phyloP scores from a whole-genome alignment of 2,888 invertebrate genomes.

The Hirtodrosophila cameraria region DNA sequence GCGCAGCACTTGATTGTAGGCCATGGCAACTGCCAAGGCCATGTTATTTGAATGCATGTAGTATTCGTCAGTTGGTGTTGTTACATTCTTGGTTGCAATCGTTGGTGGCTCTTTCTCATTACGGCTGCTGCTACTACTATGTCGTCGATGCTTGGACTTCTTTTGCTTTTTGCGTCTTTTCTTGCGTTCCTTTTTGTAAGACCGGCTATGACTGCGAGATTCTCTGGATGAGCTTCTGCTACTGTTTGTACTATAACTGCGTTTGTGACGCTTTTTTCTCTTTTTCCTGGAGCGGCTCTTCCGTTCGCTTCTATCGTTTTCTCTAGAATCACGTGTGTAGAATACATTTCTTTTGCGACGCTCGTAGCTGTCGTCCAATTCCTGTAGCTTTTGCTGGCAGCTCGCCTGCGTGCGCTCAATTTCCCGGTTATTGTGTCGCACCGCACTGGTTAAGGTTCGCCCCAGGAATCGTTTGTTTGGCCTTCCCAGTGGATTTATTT shows the following conservation, averaged over 20 bases:
- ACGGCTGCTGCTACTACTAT: slow-evolving; percentile 1
- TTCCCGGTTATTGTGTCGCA: slow-evolving; percentile 75
- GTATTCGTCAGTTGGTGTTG: background rate
- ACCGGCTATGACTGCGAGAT: slow-evolving; percentile 23
- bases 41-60: slow-evolving; percentile 39
- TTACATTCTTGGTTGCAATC: background rate
- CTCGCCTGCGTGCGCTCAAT: slow-evolving; percentile 58
- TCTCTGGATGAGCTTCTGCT: slow-evolving; percentile 29
- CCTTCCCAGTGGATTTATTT: slow-evolving; percentile 76
- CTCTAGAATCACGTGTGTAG: slow-evolving; percentile 25
- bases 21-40: slow-evolving; percentile 58
- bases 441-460: slow-evolving; percentile 71
- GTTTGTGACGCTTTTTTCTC: background rate
- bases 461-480: slow-evolving; percentile 80
- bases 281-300: slow-evolving; percentile 22
- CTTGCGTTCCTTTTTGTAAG: slow-evolving; percentile 16
- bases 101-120: background rate
- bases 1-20: slow-evolving; percentile 55
- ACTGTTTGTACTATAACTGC: slow-evolving; percentile 14
- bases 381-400: slow-evolving; percentile 70
- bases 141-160: slow-evolving; percentile 8
- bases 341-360: slow-evolving; percentile 40
- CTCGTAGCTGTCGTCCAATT: slow-evolving; percentile 64
- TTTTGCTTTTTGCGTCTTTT: slow-evolving; percentile 28
- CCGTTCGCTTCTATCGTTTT: slow-evolving; percentile 2